Evolutionary conservation across 53 echinoderm and acorn worm genomes (phyloP), one percentile per base, ranked within the genome.

Genomic region (Paracentrotus lividus): DNA sequence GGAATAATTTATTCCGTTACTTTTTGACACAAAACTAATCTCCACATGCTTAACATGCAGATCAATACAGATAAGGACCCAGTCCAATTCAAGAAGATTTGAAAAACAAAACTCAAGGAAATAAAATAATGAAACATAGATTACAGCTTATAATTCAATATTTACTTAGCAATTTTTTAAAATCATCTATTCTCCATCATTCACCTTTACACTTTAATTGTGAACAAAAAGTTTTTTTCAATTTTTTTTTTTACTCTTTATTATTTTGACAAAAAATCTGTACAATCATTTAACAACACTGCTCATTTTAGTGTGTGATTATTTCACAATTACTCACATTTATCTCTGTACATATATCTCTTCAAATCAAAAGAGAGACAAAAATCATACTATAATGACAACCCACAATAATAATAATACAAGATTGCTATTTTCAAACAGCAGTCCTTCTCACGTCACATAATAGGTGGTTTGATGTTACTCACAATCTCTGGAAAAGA

Each of bases 1-100:
- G 92, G 92, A 92, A 92, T 92, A 92, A 92, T 92, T 92, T 92
- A 92, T 92, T 92, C 92, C 92, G 56, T 78, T 78, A 92, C 55
- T 78, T 42, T 42, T 92, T 92, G 77, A 92, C 92, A 92, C 92
- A 92, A 92, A 78, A 77, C 81, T 56, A 92, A 56, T 92, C 92
- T 57, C 78, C 92, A 92, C 92, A 92, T 92, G 92, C 92, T 92
- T 90, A 15, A 55, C 81, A 92, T 92, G 92, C 92, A 92, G 92
- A 92, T 78, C 59, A 59, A 77, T 76, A 90, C 49, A 90, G n/a
- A 44, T 29, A 32, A 90, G 91, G 91, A 90, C 91, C 91, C 69
- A 44, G 91, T 90, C 91, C 91, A 33, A 86, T 49, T 81, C 29
- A 29, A 85, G 85, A 85, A 85, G 45, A 55, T 55, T 56, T 55